Conservation (phyloP, 92 coral and sea anemone species). For the Phenganax marumi region DNA sequence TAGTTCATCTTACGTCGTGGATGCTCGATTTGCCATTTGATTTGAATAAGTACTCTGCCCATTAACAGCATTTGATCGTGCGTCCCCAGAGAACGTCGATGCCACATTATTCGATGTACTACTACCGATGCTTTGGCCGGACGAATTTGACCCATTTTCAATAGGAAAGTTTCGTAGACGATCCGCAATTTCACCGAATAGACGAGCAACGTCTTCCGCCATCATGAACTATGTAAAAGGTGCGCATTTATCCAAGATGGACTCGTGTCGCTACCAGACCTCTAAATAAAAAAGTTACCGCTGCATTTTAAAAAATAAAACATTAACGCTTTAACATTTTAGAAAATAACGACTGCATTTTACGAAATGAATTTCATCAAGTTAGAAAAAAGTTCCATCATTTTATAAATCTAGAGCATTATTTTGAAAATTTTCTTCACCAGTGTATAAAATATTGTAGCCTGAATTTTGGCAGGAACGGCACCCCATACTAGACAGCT, state of each 20-base stretch:
- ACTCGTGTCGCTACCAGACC: too few relatives aligned
- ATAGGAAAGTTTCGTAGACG: slow-evolving; percentile 8
- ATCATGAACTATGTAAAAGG: not conserved
- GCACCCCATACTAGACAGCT: not conserved
- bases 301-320: not conserved
- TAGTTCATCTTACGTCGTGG: slow-evolving; percentile 9
- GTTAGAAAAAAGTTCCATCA: not conserved
- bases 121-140: not conserved
- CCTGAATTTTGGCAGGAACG: not conserved
- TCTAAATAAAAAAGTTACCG: too few relatives aligned
- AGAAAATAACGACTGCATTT: not conserved
- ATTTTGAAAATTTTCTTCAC: not conserved
- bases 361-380: not conserved
- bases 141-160: not conserved
- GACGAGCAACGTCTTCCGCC: slow-evolving; percentile 23
- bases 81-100: not conserved
- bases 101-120: not conserved
- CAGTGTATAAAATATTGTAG: not conserved
- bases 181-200: not conserved
- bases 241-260: not conserved
- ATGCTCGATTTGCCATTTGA: not conserved
- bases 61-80: not conserved
- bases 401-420: not conserved
- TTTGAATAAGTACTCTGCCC: not conserved
- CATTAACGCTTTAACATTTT: not conserved